These are phyloP conservation scores for Cuniculus paca DNA, from an alignment of 2,797 vertebrate genomes.

Conservation along the genomic window DNA sequence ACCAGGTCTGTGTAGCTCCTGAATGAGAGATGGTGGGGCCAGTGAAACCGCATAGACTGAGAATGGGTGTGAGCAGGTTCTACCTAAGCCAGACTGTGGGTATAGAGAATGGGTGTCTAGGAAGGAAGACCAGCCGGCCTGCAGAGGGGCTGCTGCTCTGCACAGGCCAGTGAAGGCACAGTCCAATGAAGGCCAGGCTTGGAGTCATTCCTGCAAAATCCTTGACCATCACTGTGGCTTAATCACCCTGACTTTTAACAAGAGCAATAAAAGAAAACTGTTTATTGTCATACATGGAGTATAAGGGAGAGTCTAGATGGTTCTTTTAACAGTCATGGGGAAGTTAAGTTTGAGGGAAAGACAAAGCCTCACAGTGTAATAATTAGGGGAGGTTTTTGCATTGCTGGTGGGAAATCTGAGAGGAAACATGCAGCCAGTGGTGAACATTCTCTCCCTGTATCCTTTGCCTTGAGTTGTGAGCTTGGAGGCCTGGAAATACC, in stretches of 20 bases:
- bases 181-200: background rate
- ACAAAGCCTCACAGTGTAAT: background rate
- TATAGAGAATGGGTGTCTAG: background rate
- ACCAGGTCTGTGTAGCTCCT: background rate
- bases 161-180: too few species aligned
- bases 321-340: background rate
- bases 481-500: background rate
- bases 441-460: background rate
- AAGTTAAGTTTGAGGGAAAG: background rate
- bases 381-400: fast-evolving
- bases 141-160: fast-evolving
- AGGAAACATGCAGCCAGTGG: background rate
- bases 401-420: background rate
- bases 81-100: too few species aligned
- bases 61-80: background rate
- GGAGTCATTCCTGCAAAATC: background rate
- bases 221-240: background rate
- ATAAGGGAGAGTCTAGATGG: background rate
- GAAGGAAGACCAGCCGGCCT: background rate
- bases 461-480: background rate
- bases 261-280: background rate
- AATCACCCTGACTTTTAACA: background rate
- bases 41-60: too few species aligned
- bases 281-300: background rate
- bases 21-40: background rate